These are phyloP conservation scores for Dermatemys mawii DNA, from an alignment of 2,113 vertebrate genomes.

Conservation along the genomic window DNA sequence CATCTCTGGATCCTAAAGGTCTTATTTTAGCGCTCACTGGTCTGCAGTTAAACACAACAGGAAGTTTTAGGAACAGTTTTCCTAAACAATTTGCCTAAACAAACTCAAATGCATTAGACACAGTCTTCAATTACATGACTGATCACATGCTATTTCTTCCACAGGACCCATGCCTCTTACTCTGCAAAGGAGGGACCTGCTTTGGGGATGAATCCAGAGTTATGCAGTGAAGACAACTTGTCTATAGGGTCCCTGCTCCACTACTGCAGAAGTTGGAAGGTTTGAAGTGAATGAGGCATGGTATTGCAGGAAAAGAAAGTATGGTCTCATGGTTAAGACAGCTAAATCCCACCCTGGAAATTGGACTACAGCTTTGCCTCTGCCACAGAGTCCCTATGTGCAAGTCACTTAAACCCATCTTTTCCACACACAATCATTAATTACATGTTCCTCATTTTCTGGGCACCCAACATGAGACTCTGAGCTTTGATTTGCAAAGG, in stretches of 20 bases:
- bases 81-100: neutral
- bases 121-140: neutral
- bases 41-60: conserved; percentile 74
- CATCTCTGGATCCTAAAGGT: conserved; percentile 90
- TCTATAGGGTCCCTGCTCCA: neutral
- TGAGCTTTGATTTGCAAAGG: neutral
- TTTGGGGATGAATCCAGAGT: neutral
- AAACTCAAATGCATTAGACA: neutral
- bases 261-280: neutral
- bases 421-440: neutral
- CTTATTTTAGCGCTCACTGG: conserved; percentile 93
- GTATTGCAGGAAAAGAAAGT: neutral
- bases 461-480: neutral
- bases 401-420: neutral
- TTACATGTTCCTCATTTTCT: neutral
- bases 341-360: neutral
- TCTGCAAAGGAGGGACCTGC: neutral
- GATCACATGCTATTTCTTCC: neutral
- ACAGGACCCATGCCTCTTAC: neutral
- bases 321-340: neutral
- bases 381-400: neutral
- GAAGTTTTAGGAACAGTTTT: neutral
- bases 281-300: too few relatives aligned
- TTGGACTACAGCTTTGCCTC: neutral
- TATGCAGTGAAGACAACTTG: neutral